Conservation (phyloP, 2,797 vertebrate species). For the Xiphophorus birchmanni region DNA sequence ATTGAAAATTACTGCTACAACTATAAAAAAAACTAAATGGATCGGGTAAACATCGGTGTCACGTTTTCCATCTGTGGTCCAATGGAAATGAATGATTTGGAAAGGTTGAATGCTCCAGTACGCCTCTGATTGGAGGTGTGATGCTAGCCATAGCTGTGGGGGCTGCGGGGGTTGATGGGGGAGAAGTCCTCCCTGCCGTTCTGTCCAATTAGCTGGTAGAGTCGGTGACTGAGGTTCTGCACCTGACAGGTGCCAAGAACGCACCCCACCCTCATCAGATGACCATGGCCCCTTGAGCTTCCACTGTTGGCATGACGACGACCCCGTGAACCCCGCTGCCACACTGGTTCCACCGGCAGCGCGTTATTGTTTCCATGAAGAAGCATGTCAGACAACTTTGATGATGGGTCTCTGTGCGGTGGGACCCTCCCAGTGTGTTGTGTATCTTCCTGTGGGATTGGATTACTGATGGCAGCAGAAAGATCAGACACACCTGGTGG, state of each 20-base stretch:
- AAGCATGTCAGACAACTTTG: constrained; percentile 21
- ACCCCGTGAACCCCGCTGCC: constrained; percentile 54
- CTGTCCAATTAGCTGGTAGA: constrained; percentile 89
- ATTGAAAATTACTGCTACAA: neutral
- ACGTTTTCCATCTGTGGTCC: constrained; percentile 3
- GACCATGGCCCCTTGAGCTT: constrained; percentile 48
- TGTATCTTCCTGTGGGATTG: constrained; percentile 47
- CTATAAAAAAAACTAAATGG: constrained; percentile 7
- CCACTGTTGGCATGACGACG: constrained; percentile 69
- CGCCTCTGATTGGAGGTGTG: neutral
- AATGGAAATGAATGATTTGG: neutral
- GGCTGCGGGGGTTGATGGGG: constrained; percentile 88
- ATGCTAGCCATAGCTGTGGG: constrained; percentile 90
- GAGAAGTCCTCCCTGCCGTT: constrained; percentile 82
- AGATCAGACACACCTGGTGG: constrained; percentile 39
- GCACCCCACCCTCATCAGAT: constrained; percentile 87
- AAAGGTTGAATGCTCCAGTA: neutral
- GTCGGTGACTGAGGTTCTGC: constrained; percentile 92
- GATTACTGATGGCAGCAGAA: constrained; percentile 39
- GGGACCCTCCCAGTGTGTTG: constrained; percentile 56
- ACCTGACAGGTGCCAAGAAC: constrained; percentile 92
- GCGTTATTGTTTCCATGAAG: constrained; percentile 28
- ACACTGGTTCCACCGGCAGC: constrained; percentile 10
- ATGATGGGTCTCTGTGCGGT: constrained; percentile 56
- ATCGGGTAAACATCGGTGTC: neutral